These are phyloP conservation scores for Myathropa florea DNA, from an alignment of 2,888 invertebrate genomes.

Conservation along the genomic window DNA sequence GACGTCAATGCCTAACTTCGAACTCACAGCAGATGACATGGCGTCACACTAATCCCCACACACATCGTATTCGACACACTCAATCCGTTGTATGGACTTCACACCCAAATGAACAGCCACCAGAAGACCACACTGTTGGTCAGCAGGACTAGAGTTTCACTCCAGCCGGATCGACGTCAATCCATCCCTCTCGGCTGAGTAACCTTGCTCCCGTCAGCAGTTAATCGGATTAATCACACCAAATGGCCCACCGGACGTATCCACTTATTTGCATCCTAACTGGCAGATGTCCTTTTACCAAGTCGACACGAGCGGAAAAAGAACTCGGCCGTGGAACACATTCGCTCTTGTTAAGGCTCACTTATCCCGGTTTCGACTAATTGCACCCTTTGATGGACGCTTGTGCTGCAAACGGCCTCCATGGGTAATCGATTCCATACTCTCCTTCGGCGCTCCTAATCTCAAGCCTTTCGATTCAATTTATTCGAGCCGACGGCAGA, in stretches of 20 bases:
- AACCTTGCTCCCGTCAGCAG: background rate
- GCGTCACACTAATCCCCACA: background rate
- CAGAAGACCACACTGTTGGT: background rate
- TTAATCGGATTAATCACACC: conserved; percentile 19
- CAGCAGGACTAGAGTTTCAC: background rate
- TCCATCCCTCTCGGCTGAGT: background rate
- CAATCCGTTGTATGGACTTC: background rate
- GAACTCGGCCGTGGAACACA: background rate
- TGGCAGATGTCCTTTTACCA: background rate
- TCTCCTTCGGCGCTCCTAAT: background rate
- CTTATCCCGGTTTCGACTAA: background rate
- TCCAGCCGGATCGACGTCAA: background rate
- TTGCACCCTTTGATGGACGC: background rate
- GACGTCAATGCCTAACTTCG: background rate
- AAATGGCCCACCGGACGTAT: background rate
- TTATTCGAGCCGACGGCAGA: background rate
- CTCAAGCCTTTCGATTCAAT: background rate
- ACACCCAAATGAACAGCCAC: background rate
- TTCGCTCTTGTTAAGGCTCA: background rate
- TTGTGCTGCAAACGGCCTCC: background rate
- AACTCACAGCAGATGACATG: background rate
- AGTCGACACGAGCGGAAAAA: background rate
- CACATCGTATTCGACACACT: background rate
- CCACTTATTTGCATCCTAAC: conserved; percentile 5
- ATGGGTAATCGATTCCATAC: background rate